Conservation (phyloP, 2,888 invertebrate species). For the Torymus auratus region DNA sequence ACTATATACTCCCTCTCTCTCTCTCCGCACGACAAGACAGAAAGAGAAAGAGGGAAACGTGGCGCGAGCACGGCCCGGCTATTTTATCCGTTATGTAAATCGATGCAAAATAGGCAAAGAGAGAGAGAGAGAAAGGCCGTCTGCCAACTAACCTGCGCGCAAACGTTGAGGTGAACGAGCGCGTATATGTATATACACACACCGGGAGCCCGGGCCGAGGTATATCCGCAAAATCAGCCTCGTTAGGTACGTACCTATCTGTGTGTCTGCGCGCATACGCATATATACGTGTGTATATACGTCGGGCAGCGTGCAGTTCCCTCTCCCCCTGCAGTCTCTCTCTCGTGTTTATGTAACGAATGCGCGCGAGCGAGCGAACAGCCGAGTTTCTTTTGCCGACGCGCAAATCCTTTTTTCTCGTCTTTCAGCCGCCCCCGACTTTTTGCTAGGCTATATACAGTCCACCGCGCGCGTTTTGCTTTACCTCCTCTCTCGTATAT, state of each 20-base stretch:
- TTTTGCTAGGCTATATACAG: not conserved
- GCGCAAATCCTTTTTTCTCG: not conserved
- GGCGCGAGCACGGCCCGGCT: conserved; percentile 55
- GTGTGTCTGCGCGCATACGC: not conserved
- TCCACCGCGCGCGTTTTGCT: not conserved
- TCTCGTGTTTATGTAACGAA: conserved; percentile 49
- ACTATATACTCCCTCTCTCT: not conserved
- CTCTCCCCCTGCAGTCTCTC: not conserved
- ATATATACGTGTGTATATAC: not conserved
- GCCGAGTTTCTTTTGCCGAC: conserved; percentile 25
- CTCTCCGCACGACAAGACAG: conserved; percentile 54
- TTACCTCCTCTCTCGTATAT: not conserved
- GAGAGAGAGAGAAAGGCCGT: conserved; percentile 36
- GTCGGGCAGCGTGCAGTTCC: not conserved
- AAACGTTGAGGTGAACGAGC: conserved; percentile 33
- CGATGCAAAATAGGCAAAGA: conserved; percentile 71
- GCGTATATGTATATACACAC: not conserved
- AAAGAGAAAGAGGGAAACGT: conserved; percentile 14
- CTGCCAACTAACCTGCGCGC: conserved; percentile 55
- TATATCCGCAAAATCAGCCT: conserved; percentile 35
- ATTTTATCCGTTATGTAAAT: conserved; percentile 76
- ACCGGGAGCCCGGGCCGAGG: not conserved
- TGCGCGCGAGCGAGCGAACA: conserved; percentile 9
- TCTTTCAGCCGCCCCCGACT: conserved; percentile 5
- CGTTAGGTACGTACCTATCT: conserved; percentile 22